Percentiles rank a stretch among this genome's conserved stretches.
phyloP scores from a whole-genome alignment of 2,888 invertebrate genomes.

The Pseudanteris insignis region DNA sequence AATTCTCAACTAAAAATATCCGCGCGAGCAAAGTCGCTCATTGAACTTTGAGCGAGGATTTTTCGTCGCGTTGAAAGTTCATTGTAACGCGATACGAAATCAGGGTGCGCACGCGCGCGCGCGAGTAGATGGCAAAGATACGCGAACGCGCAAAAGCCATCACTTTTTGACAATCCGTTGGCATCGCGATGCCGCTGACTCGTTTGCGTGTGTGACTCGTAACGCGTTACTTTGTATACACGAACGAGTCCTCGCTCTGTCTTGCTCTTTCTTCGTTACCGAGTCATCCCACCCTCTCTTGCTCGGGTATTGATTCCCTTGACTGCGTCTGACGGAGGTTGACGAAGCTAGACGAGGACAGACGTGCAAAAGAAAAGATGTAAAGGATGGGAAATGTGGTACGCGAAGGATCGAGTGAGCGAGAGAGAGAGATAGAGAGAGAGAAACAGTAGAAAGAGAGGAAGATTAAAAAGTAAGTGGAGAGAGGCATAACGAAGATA shows the following conservation, averaged over 20 bases:
- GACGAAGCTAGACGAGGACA: conserved; percentile 18
- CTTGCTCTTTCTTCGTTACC: conserved; percentile 12
- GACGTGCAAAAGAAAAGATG: background rate
- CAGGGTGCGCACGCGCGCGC: no score
- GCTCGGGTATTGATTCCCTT: conserved; percentile 40
- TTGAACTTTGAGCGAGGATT: no score
- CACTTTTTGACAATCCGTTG: conserved; percentile 11
- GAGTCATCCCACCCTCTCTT: conserved; percentile 34
- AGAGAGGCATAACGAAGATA: no score
- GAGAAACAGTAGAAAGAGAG: no score
- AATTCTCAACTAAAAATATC: no score
- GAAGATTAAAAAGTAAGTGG: no score
- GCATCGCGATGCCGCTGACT: conserved; percentile 12
- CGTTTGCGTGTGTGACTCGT: conserved; percentile 10
- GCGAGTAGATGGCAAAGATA: no score
- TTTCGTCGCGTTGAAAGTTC: no score
- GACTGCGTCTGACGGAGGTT: conserved; percentile 9
- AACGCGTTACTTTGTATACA: background rate
- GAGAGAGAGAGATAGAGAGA: no score
- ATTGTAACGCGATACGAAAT: no score
- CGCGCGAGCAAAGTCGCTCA: no score
- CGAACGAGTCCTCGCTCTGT: conserved; percentile 4
- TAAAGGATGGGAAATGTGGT: background rate
- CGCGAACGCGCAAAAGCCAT: conserved; percentile 2
- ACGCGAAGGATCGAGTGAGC: conserved; percentile 1